phyloP scores from a whole-genome alignment of 2,797 vertebrate species.

The Ctenopoma multispine region DNA sequence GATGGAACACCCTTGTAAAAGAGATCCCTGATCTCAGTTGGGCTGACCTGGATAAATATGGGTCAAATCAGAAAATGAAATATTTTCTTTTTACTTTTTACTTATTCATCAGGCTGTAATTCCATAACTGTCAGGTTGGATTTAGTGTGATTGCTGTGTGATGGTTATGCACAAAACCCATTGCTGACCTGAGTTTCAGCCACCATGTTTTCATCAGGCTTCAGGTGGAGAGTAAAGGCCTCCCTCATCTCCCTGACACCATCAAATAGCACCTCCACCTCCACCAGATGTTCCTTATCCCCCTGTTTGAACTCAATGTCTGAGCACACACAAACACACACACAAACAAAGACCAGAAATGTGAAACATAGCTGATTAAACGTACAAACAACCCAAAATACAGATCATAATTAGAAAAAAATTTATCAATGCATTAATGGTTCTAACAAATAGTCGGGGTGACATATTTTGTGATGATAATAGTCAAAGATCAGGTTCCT shows the following conservation, averaged over 20 bases:
- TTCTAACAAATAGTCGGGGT: background rate
- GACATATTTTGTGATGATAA: slow-evolving; percentile 3
- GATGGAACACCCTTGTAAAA: slow-evolving; percentile 41
- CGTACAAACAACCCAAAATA: background rate
- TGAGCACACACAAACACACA: slow-evolving; percentile 59
- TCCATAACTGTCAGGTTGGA: slow-evolving; percentile 14
- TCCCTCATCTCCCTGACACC: slow-evolving; percentile 93
- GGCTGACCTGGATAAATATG: slow-evolving; percentile 57
- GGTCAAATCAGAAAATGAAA: slow-evolving; percentile 38
- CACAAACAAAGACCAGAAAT: background rate
- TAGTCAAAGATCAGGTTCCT: slow-evolving; percentile 15
- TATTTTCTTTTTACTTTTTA: slow-evolving; percentile 21
- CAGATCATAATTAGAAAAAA: slow-evolving; percentile 13
- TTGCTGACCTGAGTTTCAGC: slow-evolving; percentile 91
- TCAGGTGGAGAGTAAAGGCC: slow-evolving; percentile 94
- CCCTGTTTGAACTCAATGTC: slow-evolving; percentile 93
- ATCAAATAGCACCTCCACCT: slow-evolving; percentile 92
- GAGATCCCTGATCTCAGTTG: slow-evolving; percentile 42
- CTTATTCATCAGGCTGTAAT: slow-evolving; percentile 30
- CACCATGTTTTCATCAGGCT: slow-evolving; percentile 94
- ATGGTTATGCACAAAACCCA: background rate
- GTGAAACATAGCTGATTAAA: slow-evolving; percentile 8
- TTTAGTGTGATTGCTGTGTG: slow-evolving; percentile 11
- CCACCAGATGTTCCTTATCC: slow-evolving; percentile 89
- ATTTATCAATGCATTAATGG: background rate